Conservation (phyloP, 2,797 vertebrate genomes). For the Rhadinocentrus ornatus region DNA sequence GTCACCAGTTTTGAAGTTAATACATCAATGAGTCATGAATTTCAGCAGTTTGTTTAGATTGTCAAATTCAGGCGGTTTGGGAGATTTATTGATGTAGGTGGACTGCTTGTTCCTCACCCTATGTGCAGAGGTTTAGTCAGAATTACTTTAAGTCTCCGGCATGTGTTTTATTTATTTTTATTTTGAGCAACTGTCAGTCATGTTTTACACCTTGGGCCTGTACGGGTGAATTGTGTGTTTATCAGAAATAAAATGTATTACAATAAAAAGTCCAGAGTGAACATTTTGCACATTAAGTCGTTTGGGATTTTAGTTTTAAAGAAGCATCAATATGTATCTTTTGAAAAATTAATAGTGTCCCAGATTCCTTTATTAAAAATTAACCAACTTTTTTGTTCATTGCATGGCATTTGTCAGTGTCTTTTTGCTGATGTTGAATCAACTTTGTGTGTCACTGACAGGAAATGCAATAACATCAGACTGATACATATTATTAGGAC, state of each 20-base stretch:
- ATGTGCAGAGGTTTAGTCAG: slow-evolving; percentile 49
- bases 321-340: slow-evolving; percentile 37
- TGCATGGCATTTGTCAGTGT: slow-evolving; percentile 35
- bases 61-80: slow-evolving; percentile 37
- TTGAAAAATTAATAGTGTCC: slow-evolving; percentile 46
- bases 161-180: slow-evolving; percentile 36
- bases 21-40: slow-evolving; percentile 59
- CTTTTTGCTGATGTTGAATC: slow-evolving; percentile 36
- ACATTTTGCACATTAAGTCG: slow-evolving; percentile 30
- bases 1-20: slow-evolving; percentile 60
- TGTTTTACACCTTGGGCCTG: slow-evolving; percentile 16
- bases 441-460: slow-evolving; percentile 32
- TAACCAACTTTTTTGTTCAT: slow-evolving; percentile 55
- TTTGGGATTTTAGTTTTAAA: slow-evolving; percentile 30
- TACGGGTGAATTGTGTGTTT: slow-evolving; percentile 16
- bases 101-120: slow-evolving; percentile 21
- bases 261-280: slow-evolving; percentile 12
- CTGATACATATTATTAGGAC: slow-evolving; percentile 19
- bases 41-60: slow-evolving; percentile 38
- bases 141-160: slow-evolving; percentile 34
- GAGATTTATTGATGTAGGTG: slow-evolving; percentile 49
- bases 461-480: slow-evolving; percentile 17
- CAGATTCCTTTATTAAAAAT: slow-evolving; percentile 63
- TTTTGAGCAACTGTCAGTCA: slow-evolving; percentile 43
- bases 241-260: slow-evolving; percentile 15